Evolutionary conservation across 2,113 vertebrate species (phyloP).

Genomic region (Nyctibius bracteatus): DNA sequence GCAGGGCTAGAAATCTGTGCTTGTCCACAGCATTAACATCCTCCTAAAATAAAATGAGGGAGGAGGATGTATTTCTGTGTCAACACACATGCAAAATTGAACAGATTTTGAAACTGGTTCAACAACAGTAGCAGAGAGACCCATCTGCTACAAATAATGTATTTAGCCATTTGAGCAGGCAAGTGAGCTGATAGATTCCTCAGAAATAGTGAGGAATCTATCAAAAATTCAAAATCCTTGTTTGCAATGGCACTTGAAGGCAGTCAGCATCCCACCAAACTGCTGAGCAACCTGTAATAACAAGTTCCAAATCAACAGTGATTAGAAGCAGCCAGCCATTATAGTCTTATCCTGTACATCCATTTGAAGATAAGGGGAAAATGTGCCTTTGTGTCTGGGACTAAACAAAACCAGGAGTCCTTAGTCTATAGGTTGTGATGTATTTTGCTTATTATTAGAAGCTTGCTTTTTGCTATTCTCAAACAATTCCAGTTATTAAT

Average conservation of each 20-base stretch:
- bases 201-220: neutral
- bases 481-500: neutral
- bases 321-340: neutral
- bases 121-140: neutral
- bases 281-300: neutral
- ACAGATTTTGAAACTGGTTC: neutral
- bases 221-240: neutral
- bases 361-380: neutral
- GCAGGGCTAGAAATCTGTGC: neutral
- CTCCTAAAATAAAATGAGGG: neutral
- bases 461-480: neutral
- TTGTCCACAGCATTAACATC: neutral
- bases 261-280: neutral
- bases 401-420: neutral
- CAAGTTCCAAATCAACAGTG: neutral
- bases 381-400: neutral
- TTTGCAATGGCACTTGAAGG: neutral
- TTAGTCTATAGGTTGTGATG: neutral
- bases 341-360: neutral
- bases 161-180: neutral
- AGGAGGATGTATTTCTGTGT: neutral
- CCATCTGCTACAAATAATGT: neutral
- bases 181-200: neutral
- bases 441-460: neutral
- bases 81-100: neutral